Conservation (phyloP, 2,888 invertebrate genomes). For the Neocrepidodera transversa region DNA sequence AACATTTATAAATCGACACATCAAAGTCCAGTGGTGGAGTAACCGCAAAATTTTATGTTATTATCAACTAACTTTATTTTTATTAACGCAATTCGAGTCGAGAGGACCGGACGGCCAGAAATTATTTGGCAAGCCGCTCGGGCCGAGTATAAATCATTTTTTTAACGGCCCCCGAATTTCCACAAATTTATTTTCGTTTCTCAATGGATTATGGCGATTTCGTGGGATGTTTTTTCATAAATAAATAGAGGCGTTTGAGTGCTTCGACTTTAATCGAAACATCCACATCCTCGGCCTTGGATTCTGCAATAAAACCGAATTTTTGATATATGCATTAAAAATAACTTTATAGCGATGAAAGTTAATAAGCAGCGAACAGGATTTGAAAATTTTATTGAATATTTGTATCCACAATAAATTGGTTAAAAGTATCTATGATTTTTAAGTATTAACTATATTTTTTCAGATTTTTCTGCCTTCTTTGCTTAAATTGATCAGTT, state of each 20-base stretch:
- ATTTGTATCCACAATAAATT: too few species aligned
- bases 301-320: neutral
- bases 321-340: neutral
- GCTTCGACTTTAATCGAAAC: neutral
- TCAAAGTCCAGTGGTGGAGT: neutral
- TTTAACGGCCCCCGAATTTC: neutral
- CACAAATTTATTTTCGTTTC: neutral
- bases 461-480: too few species aligned
- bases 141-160: neutral
- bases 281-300: neutral
- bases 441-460: too few species aligned
- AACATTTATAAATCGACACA: neutral
- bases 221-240: neutral
- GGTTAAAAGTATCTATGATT: too few species aligned
- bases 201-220: neutral
- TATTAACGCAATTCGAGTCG: neutral
- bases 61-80: neutral
- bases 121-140: neutral
- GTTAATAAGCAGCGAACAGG: neutral
- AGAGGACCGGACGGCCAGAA: neutral
- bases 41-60: neutral
- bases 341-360: neutral
- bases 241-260: neutral
- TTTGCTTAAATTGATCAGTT: too few species aligned
- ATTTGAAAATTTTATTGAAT: too few species aligned